Percentiles rank a stretch among this genome's conserved stretches.
phyloP scores from a whole-genome alignment of 2,113 vertebrate genomes.

The Odocoileus virginianus region DNA sequence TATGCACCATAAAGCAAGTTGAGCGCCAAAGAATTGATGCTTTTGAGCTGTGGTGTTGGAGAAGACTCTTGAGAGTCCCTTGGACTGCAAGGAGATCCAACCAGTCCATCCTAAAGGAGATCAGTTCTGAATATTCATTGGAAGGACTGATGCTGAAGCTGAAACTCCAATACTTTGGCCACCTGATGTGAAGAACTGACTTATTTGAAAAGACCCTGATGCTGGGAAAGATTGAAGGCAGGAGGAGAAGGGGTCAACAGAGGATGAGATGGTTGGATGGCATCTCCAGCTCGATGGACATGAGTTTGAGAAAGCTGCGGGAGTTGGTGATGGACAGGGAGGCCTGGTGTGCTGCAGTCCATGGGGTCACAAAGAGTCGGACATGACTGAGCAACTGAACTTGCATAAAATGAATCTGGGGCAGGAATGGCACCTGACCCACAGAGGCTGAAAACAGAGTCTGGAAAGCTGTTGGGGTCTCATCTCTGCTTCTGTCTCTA shows the following conservation, averaged over 20 bases:
- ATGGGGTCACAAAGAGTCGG: rapidly evolving
- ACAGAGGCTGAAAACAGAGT: neutral
- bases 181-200: rapidly evolving
- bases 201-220: neutral
- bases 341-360: neutral
- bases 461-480: neutral
- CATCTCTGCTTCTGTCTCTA: neutral
- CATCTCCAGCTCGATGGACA: rapidly evolving
- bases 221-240: neutral
- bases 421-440: neutral
- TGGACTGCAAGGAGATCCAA: neutral
- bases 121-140: neutral
- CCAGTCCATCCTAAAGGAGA: neutral
- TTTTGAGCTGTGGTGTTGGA: neutral
- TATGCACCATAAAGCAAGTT: neutral
- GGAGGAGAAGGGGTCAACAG: neutral
- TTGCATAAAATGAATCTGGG: neutral
- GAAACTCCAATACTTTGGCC: neutral
- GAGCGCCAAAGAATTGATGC: neutral
- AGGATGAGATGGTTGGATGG: neutral
- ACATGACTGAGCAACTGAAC: rapidly evolving
- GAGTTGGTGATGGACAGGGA: neutral
- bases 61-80: neutral
- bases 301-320: neutral
- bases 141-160: neutral